These are phyloP conservation scores for Caenorhabditis elegans DNA, from an alignment of 1,140 invertebrate species.

Conservation along the genomic window WBcel235 BX284603.4:3862501-3863000, in stretches of 20 bases:
- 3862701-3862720: neutral
- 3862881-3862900: slow-evolving; percentile 48
- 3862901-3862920: slow-evolving; percentile 5
- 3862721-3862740: slow-evolving; percentile 28
- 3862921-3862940: neutral
- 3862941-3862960: neutral
- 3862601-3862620: neutral
- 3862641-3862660: neutral
- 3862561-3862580: neutral
- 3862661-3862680: slow-evolving; percentile 1
- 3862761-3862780: neutral
- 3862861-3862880: neutral
- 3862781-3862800: slow-evolving; percentile 43
- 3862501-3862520: neutral
- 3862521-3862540: slow-evolving; percentile 20
- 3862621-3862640: slow-evolving; percentile 3
- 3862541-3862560: slow-evolving; percentile 20
- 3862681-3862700: neutral
- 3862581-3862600: neutral
- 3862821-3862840: slow-evolving; percentile 46
- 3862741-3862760: slow-evolving; percentile 5
- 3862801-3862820: slow-evolving; percentile 28
- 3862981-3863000: neutral
- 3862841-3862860: neutral
- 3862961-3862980: neutral